Conservation (phyloP, 2,113 vertebrate genomes). For the Capricornis sumatraensis region DNA sequence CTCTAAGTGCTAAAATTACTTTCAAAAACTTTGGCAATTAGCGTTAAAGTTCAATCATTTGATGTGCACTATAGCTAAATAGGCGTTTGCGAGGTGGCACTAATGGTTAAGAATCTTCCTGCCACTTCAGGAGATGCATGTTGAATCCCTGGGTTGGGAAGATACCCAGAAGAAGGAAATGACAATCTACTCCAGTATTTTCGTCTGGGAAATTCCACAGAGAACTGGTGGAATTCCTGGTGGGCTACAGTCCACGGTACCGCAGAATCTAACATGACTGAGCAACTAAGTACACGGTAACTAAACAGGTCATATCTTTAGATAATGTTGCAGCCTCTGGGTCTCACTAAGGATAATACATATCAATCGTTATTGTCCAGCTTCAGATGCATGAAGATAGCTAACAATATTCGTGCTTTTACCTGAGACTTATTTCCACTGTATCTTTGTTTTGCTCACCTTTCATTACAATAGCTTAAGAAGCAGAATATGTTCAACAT, state of each 20-base stretch:
- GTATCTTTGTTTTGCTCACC: not conserved
- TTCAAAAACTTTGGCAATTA: not conserved
- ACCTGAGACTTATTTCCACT: not conserved
- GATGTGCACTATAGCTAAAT: not conserved
- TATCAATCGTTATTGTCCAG: not conserved
- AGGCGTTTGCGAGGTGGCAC: not conserved
- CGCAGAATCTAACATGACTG: accelerated
- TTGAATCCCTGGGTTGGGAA: not conserved
- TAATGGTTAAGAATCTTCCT: not conserved
- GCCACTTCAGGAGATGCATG: not conserved
- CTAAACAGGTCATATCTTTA: not conserved
- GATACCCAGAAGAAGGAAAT: not conserved
- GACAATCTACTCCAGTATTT: not conserved
- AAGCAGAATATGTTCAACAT: not conserved
- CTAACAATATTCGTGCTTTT: not conserved
- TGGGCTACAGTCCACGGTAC: not conserved
- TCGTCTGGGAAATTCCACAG: not conserved
- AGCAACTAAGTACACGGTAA: not conserved
- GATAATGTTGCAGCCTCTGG: not conserved
- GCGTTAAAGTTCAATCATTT: not conserved
- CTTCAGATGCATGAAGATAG: not conserved
- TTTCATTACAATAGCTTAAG: not conserved
- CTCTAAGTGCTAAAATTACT: not conserved
- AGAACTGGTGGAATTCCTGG: not conserved
- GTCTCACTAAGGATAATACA: not conserved